Evolutionary conservation across 2,797 vertebrate species (phyloP).

Genomic region (Odontamblyopus rebecca): DNA sequence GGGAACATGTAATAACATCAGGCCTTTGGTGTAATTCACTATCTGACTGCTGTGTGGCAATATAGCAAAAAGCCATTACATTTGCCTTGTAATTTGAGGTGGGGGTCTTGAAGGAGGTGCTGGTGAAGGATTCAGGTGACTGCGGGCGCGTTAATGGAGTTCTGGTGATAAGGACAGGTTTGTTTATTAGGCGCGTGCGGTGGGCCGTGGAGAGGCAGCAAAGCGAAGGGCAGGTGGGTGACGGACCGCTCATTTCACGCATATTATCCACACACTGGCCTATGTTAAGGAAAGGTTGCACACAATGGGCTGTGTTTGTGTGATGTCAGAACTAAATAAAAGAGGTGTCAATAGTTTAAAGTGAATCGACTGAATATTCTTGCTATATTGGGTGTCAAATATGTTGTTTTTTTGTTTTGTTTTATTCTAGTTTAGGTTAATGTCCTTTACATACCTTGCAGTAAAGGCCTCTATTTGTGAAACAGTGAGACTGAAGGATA

Average conservation of each 20-base stretch:
- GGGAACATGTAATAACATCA: slow-evolving; percentile 70
- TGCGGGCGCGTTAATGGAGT: slow-evolving; percentile 72
- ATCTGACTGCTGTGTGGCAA: slow-evolving; percentile 64
- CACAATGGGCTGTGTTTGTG: slow-evolving; percentile 6
- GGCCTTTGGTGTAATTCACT: slow-evolving; percentile 74
- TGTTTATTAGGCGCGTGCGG: slow-evolving; percentile 75
- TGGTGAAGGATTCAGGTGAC: slow-evolving; percentile 67
- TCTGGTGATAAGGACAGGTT: slow-evolving; percentile 74
- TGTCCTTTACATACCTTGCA: background rate
- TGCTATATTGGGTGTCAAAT: background rate
- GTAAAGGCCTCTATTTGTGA: no score
- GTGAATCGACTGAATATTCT: background rate
- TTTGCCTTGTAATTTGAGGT: slow-evolving; percentile 74
- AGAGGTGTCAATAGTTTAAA: background rate
- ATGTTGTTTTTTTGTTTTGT: background rate
- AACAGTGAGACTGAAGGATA: no score
- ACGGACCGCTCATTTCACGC: slow-evolving; percentile 75
- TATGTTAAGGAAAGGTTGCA: slow-evolving; percentile 56
- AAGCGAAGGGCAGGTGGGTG: slow-evolving; percentile 75
- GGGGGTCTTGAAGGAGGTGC: slow-evolving; percentile 27
- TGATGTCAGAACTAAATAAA: background rate
- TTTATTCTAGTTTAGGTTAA: background rate
- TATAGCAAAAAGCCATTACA: slow-evolving; percentile 73
- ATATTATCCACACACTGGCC: slow-evolving; percentile 67
- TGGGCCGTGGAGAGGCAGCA: slow-evolving; percentile 76